Percentiles rank a stretch among this genome's conserved stretches.
phyloP scores from a whole-genome alignment of 2,797 vertebrate genomes.

The Poeciliopsis presidionis region DNA sequence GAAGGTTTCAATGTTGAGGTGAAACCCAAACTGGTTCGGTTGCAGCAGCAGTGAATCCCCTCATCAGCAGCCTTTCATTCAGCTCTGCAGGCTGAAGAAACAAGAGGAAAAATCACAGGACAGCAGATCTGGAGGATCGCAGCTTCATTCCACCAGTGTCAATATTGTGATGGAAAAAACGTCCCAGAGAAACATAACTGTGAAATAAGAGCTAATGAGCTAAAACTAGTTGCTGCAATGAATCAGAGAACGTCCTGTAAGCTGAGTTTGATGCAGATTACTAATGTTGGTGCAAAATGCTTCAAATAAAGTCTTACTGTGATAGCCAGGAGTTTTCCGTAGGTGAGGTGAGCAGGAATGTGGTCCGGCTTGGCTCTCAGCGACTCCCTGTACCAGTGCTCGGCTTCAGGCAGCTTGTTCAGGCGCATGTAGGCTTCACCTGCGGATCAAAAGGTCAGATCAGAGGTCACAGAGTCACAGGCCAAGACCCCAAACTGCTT shows the following conservation, averaged over 20 bases:
- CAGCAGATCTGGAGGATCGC: neutral
- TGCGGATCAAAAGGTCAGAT: slow-evolving; percentile 62
- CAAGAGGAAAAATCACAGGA: neutral
- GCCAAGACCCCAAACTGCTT: slow-evolving; percentile 63
- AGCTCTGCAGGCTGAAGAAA: neutral
- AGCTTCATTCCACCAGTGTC: neutral
- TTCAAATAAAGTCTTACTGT: slow-evolving; percentile 83
- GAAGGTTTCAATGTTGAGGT: neutral
- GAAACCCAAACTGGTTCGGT: neutral
- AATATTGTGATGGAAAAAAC: neutral
- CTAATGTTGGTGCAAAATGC: neutral
- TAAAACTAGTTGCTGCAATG: neutral
- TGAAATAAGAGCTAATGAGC: neutral
- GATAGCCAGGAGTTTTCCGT: slow-evolving; percentile 93
- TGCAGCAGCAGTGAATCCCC: neutral
- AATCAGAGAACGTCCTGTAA: neutral
- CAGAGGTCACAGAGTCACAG: slow-evolving; percentile 59
- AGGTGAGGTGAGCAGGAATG: slow-evolving; percentile 98
- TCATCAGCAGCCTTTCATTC: neutral
- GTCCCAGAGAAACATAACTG: neutral
- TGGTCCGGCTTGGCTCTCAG: slow-evolving; percentile 94
- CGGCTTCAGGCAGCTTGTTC: slow-evolving; percentile 91
- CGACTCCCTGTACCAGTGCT: slow-evolving; percentile 94
- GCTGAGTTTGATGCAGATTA: accelerated
- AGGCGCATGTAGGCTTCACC: slow-evolving; percentile 97